Base-by-base conservation (phyloP, 2,888 invertebrate genomes). In the Brenthis ino region DNA sequence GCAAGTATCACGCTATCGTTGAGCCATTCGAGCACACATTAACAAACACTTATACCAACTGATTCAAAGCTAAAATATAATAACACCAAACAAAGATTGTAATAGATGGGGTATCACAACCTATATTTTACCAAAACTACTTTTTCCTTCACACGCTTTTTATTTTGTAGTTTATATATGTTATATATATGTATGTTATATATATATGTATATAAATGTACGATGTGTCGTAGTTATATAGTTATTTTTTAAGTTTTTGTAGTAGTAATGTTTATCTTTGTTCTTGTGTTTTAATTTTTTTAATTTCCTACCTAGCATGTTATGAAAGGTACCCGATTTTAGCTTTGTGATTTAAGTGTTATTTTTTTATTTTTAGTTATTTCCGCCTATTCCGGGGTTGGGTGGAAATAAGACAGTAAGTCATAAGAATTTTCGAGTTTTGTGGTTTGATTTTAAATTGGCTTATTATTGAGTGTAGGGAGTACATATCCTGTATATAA, bases 351-450 rank as follows among this genome's bases (percentile, higher is more conserved):
- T 72, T 64, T 61, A 16, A 72, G 69, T 81, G 84, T 82, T 82
- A 79, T 84, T 83, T 86, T 85, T 86, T 86, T 83, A 85, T 91
- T 82, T 91, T 90, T 91, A 89, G 91, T 91, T 93, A 82, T 88
- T 92, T 87, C 88, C 82, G 81, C 82, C 88, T 85, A 84, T 81
- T 81, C 84, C 82, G 85, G 86, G 88, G 80, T 85, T 87, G 82
- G 87, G 87, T 88, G 88, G 82, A 84, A 88, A 82, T 86, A 87
- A 87, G 80, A 88, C 85, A 87, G 92, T 93, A 92, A 93, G 92
- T 92, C 82, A 77, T 77, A 79, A 80, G 81, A 79, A 77, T 80
- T 84, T 82, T 83, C 82, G 79, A 82, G 83, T 82, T 88, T 85
- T 86, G 84, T 87, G 87, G 85, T 85, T 61, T 67, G 55, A 50